These are phyloP conservation scores for Manduca sexta DNA, from an alignment of 1,140 invertebrate genomes.

Conservation along the genomic window DNA sequence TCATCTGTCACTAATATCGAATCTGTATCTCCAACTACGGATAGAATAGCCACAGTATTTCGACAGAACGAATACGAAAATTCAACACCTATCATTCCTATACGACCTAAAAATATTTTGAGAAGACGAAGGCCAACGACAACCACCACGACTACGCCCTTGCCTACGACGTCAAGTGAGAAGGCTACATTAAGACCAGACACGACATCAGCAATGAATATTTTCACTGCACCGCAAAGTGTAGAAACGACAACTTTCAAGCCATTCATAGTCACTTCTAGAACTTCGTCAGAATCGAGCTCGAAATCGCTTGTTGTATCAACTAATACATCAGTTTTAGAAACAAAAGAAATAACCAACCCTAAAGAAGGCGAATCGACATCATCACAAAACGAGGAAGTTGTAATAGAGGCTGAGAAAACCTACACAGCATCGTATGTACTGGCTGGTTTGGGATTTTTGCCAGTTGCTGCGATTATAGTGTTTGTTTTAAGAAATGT, in stretches of 20 bases:
- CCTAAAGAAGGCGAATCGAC: conserved; percentile 22
- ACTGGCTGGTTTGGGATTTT: conserved; percentile 74
- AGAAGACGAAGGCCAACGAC: conserved; percentile 56
- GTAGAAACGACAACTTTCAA: conserved; percentile 21
- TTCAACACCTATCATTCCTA: conserved; percentile 33
- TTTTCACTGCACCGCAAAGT: neutral
- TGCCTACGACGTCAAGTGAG: conserved; percentile 15
- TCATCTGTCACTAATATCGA: conserved; percentile 35
- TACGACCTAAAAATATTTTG: conserved; percentile 62
- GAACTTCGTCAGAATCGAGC: conserved; percentile 47
- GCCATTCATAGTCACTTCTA: conserved; percentile 42
- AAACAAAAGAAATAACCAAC: conserved; percentile 32
- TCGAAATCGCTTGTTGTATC: conserved; percentile 28
- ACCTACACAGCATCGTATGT: conserved; percentile 75
- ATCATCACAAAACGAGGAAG: conserved; percentile 57
- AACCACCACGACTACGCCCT: conserved; percentile 37
- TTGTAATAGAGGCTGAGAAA: conserved; percentile 72
- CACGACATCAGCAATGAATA: conserved; percentile 8
- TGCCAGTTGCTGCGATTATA: conserved; percentile 74
- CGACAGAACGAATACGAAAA: conserved; percentile 37
- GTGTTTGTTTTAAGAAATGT: conserved; percentile 73
- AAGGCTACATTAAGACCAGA: conserved; percentile 21
- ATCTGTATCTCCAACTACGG: conserved; percentile 43
- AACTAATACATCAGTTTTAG: conserved; percentile 12
- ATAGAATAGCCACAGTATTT: conserved; percentile 42